phyloP scores from a whole-genome alignment of 2,888 invertebrate genomes.

The Meiosimyza decipiens region DNA sequence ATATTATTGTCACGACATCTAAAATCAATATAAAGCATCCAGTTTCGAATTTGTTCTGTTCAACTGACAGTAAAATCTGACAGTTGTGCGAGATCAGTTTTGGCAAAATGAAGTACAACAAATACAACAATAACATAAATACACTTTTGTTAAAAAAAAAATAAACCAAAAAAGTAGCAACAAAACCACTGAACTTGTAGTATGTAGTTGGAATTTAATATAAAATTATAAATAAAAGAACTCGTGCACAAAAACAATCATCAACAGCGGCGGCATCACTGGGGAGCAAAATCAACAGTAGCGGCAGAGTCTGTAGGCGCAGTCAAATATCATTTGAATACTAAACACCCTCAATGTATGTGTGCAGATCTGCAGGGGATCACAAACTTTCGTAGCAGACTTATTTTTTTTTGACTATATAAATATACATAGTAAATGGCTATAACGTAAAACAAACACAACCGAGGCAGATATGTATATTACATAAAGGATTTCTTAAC shows the following conservation, averaged over 20 bases:
- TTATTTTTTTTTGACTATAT: no score
- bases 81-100: constrained; percentile 63
- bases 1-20: constrained; percentile 35
- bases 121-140: constrained; percentile 45
- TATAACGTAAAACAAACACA: no score
- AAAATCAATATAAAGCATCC: constrained; percentile 37
- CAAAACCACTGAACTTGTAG: background rate
- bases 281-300: constrained; percentile 25
- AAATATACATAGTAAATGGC: no score
- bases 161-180: background rate
- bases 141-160: constrained; percentile 13
- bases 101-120: constrained; percentile 51
- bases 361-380: constrained; percentile 18
- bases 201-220: constrained; percentile 27
- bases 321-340: no score
- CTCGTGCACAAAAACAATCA: constrained; percentile 29
- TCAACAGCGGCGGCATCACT: constrained; percentile 26
- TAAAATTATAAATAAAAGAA: constrained; percentile 21
- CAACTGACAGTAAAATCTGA: constrained; percentile 48
- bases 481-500: no score
- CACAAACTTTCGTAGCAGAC: background rate
- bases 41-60: constrained; percentile 19
- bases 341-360: background rate
- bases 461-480: no score
- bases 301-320: constrained; percentile 38